Conservation (phyloP, 2,797 vertebrate genomes). For the Loris lydekkerianus region DNA sequence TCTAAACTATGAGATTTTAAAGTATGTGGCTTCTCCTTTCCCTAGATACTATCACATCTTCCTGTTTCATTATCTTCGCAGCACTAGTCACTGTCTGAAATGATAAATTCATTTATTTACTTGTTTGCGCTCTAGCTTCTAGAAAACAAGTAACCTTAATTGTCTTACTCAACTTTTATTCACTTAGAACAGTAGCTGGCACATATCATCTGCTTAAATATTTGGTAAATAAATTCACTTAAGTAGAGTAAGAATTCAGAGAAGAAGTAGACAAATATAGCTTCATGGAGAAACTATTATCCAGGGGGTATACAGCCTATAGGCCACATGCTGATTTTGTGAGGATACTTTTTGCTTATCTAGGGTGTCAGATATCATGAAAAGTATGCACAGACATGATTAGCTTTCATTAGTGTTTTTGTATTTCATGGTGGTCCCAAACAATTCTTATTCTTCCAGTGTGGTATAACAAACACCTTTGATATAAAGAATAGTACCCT, state of each 20-base stretch:
- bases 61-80: constrained; percentile 13
- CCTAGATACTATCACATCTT: not conserved
- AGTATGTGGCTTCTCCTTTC: not conserved
- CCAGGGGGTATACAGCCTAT: too few species aligned
- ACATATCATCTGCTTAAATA: constrained; percentile 47
- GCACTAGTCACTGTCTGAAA: constrained; percentile 17
- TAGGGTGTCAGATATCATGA: too few species aligned
- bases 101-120: constrained; percentile 27
- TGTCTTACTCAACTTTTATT: constrained; percentile 3
- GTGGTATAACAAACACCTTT: too few species aligned
- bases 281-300: constrained; percentile 15
- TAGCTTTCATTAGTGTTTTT: too few species aligned
- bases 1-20: constrained; percentile 47
- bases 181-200: constrained; percentile 10
- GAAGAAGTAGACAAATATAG: constrained; percentile 47
- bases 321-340: too few species aligned
- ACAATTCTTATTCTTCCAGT: too few species aligned
- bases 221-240: constrained; percentile 40
- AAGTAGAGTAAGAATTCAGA: constrained; percentile 45
- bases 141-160: constrained; percentile 45
- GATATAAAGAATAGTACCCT: not conserved
- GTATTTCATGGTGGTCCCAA: too few species aligned
- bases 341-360: too few species aligned
- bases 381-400: too few species aligned
- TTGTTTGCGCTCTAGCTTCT: constrained; percentile 21